A percentile compares a stretch with the other conserved stretches of the same genome.
Evolutionary conservation across 2,113 vertebrate species (phyloP).

Genomic region (Falcunculus frontatus): DNA sequence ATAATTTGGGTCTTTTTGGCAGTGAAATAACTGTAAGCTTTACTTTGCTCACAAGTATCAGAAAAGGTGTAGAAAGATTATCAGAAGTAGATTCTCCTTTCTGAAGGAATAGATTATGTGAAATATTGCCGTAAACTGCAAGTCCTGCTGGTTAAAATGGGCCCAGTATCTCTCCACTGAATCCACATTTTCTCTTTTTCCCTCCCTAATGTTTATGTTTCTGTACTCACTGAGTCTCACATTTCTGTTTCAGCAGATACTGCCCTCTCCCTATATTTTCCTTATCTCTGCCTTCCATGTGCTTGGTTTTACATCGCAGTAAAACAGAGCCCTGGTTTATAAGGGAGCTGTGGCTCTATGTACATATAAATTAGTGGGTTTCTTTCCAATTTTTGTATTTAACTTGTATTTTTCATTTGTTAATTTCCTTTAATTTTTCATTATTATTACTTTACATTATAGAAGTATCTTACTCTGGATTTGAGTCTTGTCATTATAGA

Average conservation of each 20-base stretch:
- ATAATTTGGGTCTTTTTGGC: not conserved
- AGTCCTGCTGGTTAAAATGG: not conserved
- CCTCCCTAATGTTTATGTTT: not conserved
- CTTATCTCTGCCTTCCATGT: conserved; percentile 32
- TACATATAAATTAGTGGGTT: not conserved
- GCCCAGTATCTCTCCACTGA: not conserved
- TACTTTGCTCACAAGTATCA: not conserved
- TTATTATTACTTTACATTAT: not conserved
- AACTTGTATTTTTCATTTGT: not conserved
- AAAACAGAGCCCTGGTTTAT: not conserved
- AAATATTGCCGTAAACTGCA: not conserved
- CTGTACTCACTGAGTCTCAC: not conserved
- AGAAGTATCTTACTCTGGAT: not conserved
- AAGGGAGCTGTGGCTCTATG: not conserved
- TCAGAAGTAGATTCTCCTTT: not conserved
- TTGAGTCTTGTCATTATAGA: not conserved
- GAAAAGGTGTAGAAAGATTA: not conserved
- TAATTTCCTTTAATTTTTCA: not conserved
- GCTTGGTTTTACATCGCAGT: conserved; percentile 18
- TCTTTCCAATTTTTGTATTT: not conserved
- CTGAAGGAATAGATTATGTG: not conserved
- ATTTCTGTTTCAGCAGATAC: not conserved
- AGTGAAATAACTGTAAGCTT: not conserved
- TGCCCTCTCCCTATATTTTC: not conserved
- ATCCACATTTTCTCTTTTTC: not conserved